Conservation (phyloP, 2,113 vertebrate species). For the Tragulus kanchil region DNA sequence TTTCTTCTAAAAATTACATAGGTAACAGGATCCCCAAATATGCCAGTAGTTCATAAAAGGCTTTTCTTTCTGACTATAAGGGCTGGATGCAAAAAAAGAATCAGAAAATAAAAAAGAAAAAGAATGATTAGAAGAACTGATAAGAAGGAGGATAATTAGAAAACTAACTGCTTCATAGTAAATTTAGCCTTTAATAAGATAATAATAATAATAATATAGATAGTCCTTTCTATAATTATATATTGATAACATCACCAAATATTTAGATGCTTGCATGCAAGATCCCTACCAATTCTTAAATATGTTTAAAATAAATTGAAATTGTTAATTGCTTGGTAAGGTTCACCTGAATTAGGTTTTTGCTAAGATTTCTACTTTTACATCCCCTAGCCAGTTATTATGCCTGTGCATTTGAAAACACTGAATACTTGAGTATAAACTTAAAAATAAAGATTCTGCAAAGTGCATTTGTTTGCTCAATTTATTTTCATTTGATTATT, state of each 20-base stretch:
- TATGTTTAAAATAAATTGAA: conserved; percentile 30
- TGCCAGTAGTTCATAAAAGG: not conserved
- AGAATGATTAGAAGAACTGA: not conserved
- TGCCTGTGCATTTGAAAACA: not conserved
- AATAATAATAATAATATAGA: not conserved
- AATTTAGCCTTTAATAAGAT: conserved; percentile 29
- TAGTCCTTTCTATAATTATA: not conserved
- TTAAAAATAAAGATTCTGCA: conserved; percentile 23
- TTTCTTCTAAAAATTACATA: not conserved
- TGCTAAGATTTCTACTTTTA: conserved; percentile 46
- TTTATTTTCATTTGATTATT: conserved; percentile 26
- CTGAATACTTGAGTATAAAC: not conserved
- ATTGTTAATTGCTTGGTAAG: conserved; percentile 43
- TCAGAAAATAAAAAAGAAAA: not conserved
- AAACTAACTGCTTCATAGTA: not conserved
- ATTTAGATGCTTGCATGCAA: not conserved
- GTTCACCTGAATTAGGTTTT: conserved; percentile 56
- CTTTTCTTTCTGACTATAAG: conserved; percentile 14
- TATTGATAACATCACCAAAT: not conserved
- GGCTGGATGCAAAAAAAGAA: not conserved
- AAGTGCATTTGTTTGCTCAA: not conserved
- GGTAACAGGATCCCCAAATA: not conserved
- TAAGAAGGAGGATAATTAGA: not conserved
- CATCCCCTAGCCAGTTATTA: not conserved
- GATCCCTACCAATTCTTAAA: not conserved